Evolutionary conservation across 2,797 vertebrate genomes (phyloP), one percentile per base, ranked within the genome.

Genomic region (Adelosebastes latens): DNA sequence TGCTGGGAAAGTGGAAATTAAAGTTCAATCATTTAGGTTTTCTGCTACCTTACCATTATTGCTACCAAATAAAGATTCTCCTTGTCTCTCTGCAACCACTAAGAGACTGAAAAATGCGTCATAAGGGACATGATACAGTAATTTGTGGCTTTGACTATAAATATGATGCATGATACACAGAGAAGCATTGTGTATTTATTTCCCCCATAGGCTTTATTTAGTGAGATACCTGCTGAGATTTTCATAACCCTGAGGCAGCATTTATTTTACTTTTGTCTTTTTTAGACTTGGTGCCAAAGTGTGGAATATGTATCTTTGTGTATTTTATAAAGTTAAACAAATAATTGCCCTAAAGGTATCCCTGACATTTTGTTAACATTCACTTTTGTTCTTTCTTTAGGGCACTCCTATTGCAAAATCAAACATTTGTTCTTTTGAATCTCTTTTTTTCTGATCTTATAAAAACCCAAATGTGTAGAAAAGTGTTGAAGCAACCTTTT

Each of bases 31-130:
- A 66, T 88, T 91, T 93, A 90, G 92, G 93, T 92, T 95, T 95
- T 95, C 92, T 84, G 74, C 88, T 94, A 96, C 93, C 93, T 94
- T 94, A 94, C 93, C 80, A 96, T 96, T 96, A 96, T 96, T 95
- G 86, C 88, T 91, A 80, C 92, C 94, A 94, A 95, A 95, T 95
- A 95, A 89, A 90, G 94, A 95, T 95, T 92, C 88, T 92, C 85
- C 92, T 93, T 94, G 93, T 96, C 87, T 93, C 88, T 82, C 64
- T 3, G 83, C 73, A 75, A 96, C 95, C 95, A 67, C 95, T 49
- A 60, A 88, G 69, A 75, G 90, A 90, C 92, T 84, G 81, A 95
- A 92, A 95, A 95, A 93, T 93, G 91, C 93, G 72, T 95, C 94
- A 94, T 71, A 79, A 87, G 94, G 85, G 91, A 92, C 90, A 92